These are phyloP conservation scores for Nomada ferruginata DNA, from an alignment of 2,888 invertebrate genomes.

Conservation along the genomic window DNA sequence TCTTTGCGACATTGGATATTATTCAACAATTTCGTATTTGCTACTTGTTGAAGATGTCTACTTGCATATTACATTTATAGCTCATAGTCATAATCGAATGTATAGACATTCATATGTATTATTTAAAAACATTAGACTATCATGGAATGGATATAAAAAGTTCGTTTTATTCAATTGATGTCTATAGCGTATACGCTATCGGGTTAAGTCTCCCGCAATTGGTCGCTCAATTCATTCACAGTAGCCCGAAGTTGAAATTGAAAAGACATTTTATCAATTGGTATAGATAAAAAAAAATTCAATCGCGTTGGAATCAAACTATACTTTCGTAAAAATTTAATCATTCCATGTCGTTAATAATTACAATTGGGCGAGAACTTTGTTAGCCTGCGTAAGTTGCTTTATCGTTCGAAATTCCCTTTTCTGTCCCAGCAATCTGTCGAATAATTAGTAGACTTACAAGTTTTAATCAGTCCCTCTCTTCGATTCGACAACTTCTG, in stretches of 20 bases:
- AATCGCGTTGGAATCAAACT: neutral
- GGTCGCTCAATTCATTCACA: too few species aligned
- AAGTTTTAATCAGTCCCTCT: conserved; percentile 51
- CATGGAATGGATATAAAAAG: too few species aligned
- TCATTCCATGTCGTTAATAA: conserved; percentile 22
- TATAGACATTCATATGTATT: too few species aligned
- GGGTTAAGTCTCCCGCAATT: too few species aligned
- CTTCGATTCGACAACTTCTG: conserved; percentile 52
- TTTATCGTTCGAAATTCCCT: conserved; percentile 37
- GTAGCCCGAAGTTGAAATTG: neutral
- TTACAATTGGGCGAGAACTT: conserved; percentile 20
- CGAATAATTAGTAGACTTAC: conserved; percentile 56
- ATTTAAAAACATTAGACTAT: too few species aligned
- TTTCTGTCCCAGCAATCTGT: conserved; percentile 48
- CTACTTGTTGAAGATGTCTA: too few species aligned
- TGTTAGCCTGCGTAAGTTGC: conserved; percentile 7
- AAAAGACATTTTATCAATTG: neutral
- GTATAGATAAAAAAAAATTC: neutral
- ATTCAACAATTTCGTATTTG: too few species aligned
- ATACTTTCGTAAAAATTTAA: conserved; percentile 36
- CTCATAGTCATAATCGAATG: too few species aligned
- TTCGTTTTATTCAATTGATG: too few species aligned
- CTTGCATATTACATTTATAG: too few species aligned
- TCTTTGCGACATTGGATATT: too few species aligned
- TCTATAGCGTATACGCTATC: too few species aligned